Percentiles rank a stretch among this genome's conserved stretches.
These are phyloP conservation scores for Phaedon cochleariae DNA, from an alignment of 2,888 invertebrate genomes.

Conservation along the genomic window DNA sequence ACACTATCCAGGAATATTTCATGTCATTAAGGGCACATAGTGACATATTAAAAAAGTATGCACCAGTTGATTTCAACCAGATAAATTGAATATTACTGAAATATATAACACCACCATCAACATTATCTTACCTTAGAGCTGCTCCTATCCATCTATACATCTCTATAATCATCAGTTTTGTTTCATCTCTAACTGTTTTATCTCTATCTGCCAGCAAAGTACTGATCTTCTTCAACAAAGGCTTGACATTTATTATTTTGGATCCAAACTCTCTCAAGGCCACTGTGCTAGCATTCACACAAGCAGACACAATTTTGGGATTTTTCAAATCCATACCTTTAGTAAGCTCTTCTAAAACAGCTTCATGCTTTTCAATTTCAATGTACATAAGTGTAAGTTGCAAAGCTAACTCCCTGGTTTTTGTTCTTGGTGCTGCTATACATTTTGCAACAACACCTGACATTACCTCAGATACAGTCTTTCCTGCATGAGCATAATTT, in stretches of 20 bases:
- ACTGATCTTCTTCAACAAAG: conserved; percentile 87
- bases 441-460: conserved; percentile 87
- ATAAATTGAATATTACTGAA: background rate
- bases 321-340: conserved; percentile 96
- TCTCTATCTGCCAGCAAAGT: conserved; percentile 89
- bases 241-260: conserved; percentile 89
- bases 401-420: conserved; percentile 89
- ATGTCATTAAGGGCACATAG: no score
- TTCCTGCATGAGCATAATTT: conserved; percentile 87
- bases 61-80: background rate
- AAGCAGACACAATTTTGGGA: conserved; percentile 92
- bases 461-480: conserved; percentile 86
- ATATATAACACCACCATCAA: background rate
- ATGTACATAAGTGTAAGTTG: conserved; percentile 93
- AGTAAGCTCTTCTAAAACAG: conserved; percentile 87
- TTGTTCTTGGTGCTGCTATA: conserved; percentile 88
- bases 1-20: no score
- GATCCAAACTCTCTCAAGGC: conserved; percentile 90
- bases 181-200: conserved; percentile 90
- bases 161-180: conserved; percentile 90
- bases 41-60: no score
- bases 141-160: conserved; percentile 77
- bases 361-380: conserved; percentile 94
- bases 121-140: conserved; percentile 50
- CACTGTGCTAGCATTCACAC: conserved; percentile 76